Base-by-base conservation (phyloP, 1,140 invertebrate species). In the Drosophila sp. region DNA sequence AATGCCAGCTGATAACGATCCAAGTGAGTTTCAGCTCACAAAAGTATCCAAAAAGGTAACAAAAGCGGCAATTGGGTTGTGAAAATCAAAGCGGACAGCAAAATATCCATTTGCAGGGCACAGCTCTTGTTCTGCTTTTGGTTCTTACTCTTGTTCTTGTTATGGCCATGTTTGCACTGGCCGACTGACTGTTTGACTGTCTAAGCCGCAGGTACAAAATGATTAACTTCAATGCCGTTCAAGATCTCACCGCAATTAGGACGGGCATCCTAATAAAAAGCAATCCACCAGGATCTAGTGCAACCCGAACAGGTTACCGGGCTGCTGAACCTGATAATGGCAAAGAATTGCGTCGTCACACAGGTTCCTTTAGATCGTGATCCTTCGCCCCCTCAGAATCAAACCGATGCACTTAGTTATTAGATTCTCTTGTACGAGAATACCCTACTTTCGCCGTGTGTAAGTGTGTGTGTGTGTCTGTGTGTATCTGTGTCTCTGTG, bases 261-360 rank as follows among this genome's bases (percentile, higher is more conserved):
- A 74, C 56, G 8, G 62, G 58, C 73, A 89, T 63, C 73, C 84
- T 67, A 89, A 89, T 89, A 87, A 89, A 89, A 89, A 76, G 62
- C 66, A 87, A 81, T 76, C 73, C 38, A 72, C 46, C 50, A 58
- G 70, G 57, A 87, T 82, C 83, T 89, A 83, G 83, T 82, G 83
- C 83, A 79, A 64, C 32, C 41, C 34, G 51, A 48, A 41, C 36
- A 61, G 58, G 58, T 61, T 48, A 6, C 14, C 14, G 18, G 27
- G 58, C 14, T 50, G 8, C 13, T 32, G 51, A 63, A 77, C 59
- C 57, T 70, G 82, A 87, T 89, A 89, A 89, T 89, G 76, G 83
- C 84, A 78, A 74, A 80, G 83, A 89, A 89, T 89, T 89, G 84
- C 83, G 84, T 89, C 83, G 83, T 89, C 84, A 89, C 79, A 83